Evolutionary conservation across 1,140 invertebrate species (phyloP), one percentile per base, ranked within the genome.

Genomic region (Melitaea cinxia): DNA sequence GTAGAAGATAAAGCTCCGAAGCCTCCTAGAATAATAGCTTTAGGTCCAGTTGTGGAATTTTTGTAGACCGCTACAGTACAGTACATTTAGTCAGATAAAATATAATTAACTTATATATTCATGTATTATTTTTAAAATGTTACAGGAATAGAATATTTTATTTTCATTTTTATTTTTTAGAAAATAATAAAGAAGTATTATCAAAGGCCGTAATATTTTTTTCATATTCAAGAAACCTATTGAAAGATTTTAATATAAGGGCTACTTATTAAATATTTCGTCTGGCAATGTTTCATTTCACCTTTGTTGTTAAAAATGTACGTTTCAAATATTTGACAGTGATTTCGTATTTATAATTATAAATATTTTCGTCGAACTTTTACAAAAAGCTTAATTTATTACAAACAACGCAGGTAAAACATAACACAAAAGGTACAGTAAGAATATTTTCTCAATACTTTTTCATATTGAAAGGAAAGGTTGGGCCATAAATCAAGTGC

Each of bases 381-480:
- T 47, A 21, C 21, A 17, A 47, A 47, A 47, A 47, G 42, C 19
- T 23, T 4, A 47, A 47, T 12, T 10, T 23, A 19, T 47, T 7
- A 23, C 10, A 19, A 47, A 23, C 17, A 5, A 42, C 9, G 42
- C 9, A 47, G 9, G 17, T 47, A 9, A 12, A 17, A 12, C 23
- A 23, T 47, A 9, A 12, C 42, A 12, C 23, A 23, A 47, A 47
- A 47, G 19, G 10, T 47, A 12, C 9, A 17, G 23, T 47, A 47
- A 12, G 9, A 23, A 47, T 23, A 47, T 47, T n/a, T 47, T 47
- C 3, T 47, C 42, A 47, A 47, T 47, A 47, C 42, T 21, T 47
- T 21, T 47, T 10, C 19, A 47, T 23, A 47, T 47, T 21, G 42
- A 47, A 47, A 47, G 42, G 42, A 23, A 47, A 47, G 42, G 42